phyloP scores from a whole-genome alignment of 2,888 invertebrate genomes.

The Tanytarsus gracilentus region DNA sequence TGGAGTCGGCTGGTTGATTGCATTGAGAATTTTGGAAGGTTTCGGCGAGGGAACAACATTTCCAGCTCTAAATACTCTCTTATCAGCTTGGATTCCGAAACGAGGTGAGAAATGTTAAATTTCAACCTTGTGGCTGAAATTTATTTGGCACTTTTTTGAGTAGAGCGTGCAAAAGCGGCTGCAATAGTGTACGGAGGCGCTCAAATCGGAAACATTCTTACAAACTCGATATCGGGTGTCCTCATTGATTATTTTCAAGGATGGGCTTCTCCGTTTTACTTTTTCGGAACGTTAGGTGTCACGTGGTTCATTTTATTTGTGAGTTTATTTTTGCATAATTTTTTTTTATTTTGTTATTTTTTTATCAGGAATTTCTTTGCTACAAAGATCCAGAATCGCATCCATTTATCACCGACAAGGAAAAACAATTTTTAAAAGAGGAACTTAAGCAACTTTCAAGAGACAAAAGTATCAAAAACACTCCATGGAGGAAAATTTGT shows the following conservation, averaged over 20 bases:
- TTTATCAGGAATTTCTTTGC: conserved; percentile 46
- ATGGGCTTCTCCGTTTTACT: conserved; percentile 64
- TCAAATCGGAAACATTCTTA: conserved; percentile 47
- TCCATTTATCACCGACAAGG: conserved; percentile 56
- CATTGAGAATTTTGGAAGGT: conserved; percentile 59
- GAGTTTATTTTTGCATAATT: conserved; percentile 32
- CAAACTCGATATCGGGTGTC: conserved; percentile 52
- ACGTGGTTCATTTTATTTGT: conserved; percentile 57
- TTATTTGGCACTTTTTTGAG: neutral
- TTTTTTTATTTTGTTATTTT: neutral
- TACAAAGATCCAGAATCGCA: conserved; percentile 55
- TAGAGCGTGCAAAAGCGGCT: conserved; percentile 58
- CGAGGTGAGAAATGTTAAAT: conserved; percentile 34
- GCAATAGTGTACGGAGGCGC: conserved; percentile 64
- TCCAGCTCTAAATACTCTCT: conserved; percentile 63
- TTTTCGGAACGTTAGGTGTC: conserved; percentile 57
- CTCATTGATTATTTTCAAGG: conserved; percentile 53
- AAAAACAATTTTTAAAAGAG: conserved; percentile 52
- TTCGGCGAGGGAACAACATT: conserved; percentile 68
- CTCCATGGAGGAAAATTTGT: conserved; percentile 56
- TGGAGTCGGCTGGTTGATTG: conserved; percentile 55
- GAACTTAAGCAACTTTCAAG: conserved; percentile 46
- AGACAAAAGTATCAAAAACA: conserved; percentile 45
- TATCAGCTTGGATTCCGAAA: conserved; percentile 65
- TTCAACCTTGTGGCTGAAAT: neutral